Base-by-base conservation (phyloP, 2,888 invertebrate genomes). In the Patella ulyssiponensis region DNA sequence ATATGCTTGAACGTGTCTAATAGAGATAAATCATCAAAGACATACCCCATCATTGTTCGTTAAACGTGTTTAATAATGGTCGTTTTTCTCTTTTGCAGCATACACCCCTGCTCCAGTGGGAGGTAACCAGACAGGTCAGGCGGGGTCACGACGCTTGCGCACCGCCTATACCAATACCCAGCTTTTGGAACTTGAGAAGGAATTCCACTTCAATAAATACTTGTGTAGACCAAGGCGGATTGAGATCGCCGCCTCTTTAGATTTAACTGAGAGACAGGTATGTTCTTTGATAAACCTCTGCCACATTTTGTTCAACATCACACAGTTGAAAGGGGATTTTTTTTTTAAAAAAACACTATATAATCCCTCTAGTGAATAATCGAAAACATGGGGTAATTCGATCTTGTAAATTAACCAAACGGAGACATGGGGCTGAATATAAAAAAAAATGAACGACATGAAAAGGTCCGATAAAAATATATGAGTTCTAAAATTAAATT, bases 161-260 rank as follows among this genome's bases (percentile, higher is more conserved):
- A 96, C 96, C 0, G 96, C 96, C 0, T 97, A 96, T 91, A 95
- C 96, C 0, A 96, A 95, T 84, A 93, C 94, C 0, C 96, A 97
- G 90, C 93, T 96, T 53, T 94, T 96, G n/a, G 95, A 95, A 89
- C 92, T 97, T 75, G 96, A 97, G 90, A 95, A 95, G 86, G 95
- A 96, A 89, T 96, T 96, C 88, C 94, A 94, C 81, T 94, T 93
- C 88, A 95, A 94, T 86, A 94, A 94, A 74, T 96, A 96, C 88
- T 92, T 97, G 0, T 95, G 95, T 88, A 93, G 96, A 51, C 95
- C 96, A 0, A 92, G 95, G 75, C 93, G 96, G 72, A 96, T 96
- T 52, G 95, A 96, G 88, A 93, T 97, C 85, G 96, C 96, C 0
- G 93, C 94, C 56, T 93, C 93, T 52, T 92, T 96, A 15, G 94